Percentiles rank a stretch among this genome's conserved stretches.
Conservation (phyloP, 2,797 vertebrate genomes). For the Acanthurus lineatus region DNA sequence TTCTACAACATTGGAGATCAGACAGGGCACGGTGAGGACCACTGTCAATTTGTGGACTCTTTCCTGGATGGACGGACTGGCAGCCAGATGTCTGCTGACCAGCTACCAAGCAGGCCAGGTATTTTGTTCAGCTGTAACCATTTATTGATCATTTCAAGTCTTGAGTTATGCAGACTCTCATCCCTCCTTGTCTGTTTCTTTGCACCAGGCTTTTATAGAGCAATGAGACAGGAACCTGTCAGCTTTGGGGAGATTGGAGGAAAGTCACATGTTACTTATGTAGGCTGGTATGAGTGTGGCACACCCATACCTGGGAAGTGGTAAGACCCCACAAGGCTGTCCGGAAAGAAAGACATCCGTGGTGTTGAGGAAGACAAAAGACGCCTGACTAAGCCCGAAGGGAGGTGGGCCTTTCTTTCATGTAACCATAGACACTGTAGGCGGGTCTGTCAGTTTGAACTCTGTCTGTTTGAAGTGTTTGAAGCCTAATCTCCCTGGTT, state of each 20-base stretch:
- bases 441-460: constrained; percentile 65
- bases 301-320: constrained; percentile 97
- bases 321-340: constrained; percentile 79
- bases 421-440: constrained; percentile 70
- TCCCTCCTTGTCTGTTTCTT: constrained; percentile 33
- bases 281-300: constrained; percentile 98
- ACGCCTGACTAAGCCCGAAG: constrained; percentile 39
- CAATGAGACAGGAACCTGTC: constrained; percentile 95
- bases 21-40: constrained; percentile 96
- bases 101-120: constrained; percentile 91
- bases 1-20: constrained; percentile 99
- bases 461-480: constrained; percentile 10
- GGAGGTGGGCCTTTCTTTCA: constrained; percentile 54
- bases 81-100: constrained; percentile 86
- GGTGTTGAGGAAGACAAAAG: constrained; percentile 42
- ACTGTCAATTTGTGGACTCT: constrained; percentile 99
- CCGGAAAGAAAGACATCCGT: constrained; percentile 44
- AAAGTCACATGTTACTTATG: constrained; percentile 92
- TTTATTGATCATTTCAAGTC: background rate
- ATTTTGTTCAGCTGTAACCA: background rate
- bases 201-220: constrained; percentile 91
- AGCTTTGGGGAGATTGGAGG: constrained; percentile 95
- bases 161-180: background rate
- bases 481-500: constrained; percentile 60
- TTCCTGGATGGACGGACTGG: constrained; percentile 96